These are phyloP conservation scores for Neopelma chrysocephalum DNA, from an alignment of 2,797 vertebrate genomes.

Conservation along the genomic window DNA sequence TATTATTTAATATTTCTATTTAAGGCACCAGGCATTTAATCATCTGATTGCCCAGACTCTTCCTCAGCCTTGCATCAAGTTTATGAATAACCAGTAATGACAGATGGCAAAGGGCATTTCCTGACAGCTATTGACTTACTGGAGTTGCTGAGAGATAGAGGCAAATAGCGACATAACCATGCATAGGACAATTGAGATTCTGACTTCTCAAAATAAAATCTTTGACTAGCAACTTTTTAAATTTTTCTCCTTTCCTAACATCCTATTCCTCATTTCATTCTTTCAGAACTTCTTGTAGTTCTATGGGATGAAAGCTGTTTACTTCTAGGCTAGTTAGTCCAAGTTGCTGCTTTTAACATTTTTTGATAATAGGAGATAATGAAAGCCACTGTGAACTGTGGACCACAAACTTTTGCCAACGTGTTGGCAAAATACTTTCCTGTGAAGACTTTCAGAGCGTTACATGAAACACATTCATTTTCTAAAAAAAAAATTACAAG, in stretches of 20 bases:
- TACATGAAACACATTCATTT: neutral
- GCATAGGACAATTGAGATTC: neutral
- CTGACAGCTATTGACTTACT: neutral
- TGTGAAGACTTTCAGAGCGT: neutral
- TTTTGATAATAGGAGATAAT: neutral
- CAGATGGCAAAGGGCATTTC: neutral
- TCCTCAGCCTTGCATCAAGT: neutral
- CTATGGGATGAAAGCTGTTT: neutral
- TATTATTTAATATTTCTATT: constrained; percentile 8
- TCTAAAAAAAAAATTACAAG: neutral
- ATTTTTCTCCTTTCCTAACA: neutral
- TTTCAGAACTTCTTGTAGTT: neutral
- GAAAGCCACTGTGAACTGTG: neutral
- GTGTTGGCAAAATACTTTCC: neutral
- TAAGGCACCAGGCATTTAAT: neutral
- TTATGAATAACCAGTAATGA: constrained; percentile 19
- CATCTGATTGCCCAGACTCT: neutral
- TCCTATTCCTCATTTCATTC: neutral
- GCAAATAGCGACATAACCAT: neutral
- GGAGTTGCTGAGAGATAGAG: neutral
- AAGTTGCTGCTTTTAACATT: neutral
- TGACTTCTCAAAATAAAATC: neutral
- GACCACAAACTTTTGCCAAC: neutral
- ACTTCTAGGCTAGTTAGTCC: neutral
- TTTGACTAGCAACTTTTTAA: neutral